Evolutionary conservation across 1,140 invertebrate genomes (phyloP), one percentile per base, ranked within the genome.

Genomic region (Drosophila guanche): DNA sequence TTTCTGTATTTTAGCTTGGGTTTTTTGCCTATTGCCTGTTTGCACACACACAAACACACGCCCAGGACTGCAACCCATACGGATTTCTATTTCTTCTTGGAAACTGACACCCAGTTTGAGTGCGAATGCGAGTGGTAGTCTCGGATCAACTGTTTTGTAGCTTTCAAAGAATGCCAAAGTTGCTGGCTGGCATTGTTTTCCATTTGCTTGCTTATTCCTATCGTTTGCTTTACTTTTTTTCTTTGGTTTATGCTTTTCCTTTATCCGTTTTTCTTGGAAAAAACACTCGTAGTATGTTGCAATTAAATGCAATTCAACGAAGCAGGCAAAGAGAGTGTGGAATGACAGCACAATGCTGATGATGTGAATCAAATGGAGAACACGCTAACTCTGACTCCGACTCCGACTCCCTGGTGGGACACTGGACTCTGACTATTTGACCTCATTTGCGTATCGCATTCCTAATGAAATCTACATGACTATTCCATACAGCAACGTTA

Each of bases 381-480:
- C 33, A 37, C 42, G 46, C 42, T 56, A 23, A 47, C 51, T 23
- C 65, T 8, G 47, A 37, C 16, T 48, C 27, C 12, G 37, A 27
- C 29, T 41, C 27, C 22, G n/a, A 55, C 33, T 48, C 20, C 33
- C 1, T 10, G 7, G 4, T 4, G 10, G 33, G 29, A 33, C 8
- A 33, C 3, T 33, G 1, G 43, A 29, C 48, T 53, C 52, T 25
- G 51, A 62, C 37, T 50, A 79, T 43, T 37, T 78, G 67, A 73
- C 57, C 67, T 57, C 53, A 55, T 68, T 83, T 62, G 79, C 47
- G 51, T 76, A 70, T 70, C 37, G 51, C 53, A 54, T 53, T 59
- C 47, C 53, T 76, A 68, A 76, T 76, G 73, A 67, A 74, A 76
- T 76, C 54, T 51, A 61, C 73, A 76, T 76, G 55, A 46, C 55